These are phyloP conservation scores for Saimiri boliviensis DNA, from an alignment of 2,113 vertebrate species.

Conservation along the genomic window DNA sequence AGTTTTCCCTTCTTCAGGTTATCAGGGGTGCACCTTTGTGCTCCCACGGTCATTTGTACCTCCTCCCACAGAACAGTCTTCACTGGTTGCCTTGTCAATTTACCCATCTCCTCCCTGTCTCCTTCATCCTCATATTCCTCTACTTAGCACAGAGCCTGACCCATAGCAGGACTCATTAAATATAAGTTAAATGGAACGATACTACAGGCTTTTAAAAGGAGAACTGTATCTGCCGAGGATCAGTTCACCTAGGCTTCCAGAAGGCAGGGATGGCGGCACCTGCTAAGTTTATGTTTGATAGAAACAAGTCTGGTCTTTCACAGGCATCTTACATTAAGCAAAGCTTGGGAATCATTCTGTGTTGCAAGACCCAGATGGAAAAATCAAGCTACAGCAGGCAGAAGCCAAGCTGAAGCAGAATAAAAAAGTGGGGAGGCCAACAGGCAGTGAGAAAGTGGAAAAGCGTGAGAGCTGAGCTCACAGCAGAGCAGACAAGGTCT, in stretches of 20 bases:
- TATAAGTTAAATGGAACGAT: not conserved
- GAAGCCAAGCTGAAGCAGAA: not conserved
- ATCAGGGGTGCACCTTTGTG: not conserved
- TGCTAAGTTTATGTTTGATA: not conserved
- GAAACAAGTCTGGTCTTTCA: not conserved
- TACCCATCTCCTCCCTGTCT: fast-evolving
- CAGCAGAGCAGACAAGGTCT: not conserved
- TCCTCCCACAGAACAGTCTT: not conserved
- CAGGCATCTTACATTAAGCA: not conserved
- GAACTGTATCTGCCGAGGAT: not conserved
- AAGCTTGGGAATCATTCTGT: not conserved
- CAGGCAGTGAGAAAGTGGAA: not conserved
- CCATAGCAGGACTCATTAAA: not conserved
- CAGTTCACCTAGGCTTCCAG: not conserved
- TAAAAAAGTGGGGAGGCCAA: conserved; percentile 34
- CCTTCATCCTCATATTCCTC: not conserved
- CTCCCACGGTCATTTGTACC: too few relatives aligned
- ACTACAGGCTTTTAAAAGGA: not conserved
- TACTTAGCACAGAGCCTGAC: not conserved
- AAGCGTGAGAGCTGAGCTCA: not conserved
- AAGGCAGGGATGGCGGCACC: not conserved
- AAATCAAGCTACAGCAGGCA: not conserved
- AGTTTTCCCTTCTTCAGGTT: not conserved
- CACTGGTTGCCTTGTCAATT: not conserved
- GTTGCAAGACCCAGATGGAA: not conserved